phyloP scores from a whole-genome alignment of 2,113 vertebrate species.

The Oreocharis arfaki region DNA sequence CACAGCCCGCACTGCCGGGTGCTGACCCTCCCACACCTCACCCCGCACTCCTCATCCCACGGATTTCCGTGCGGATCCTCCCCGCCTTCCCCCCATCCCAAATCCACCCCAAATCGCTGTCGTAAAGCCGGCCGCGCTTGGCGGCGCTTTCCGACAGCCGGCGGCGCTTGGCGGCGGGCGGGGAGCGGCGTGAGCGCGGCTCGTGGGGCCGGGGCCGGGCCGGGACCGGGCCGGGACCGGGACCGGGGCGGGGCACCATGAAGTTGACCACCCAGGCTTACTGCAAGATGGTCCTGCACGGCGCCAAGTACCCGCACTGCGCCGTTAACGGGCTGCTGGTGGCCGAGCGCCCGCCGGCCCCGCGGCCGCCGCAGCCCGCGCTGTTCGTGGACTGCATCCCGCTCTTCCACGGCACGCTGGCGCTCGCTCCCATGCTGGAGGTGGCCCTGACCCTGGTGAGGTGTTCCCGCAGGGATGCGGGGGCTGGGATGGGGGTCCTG shows the following conservation, averaged over 20 bases:
- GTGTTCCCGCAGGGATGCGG: accelerated
- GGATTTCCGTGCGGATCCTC: not conserved
- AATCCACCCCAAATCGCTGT: not conserved
- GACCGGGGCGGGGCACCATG: constrained; percentile 24
- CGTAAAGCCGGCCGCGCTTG: no score
- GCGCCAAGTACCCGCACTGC: constrained; percentile 90
- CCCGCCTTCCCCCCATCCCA: not conserved
- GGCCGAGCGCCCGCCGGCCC: constrained; percentile 76
- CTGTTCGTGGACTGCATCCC: constrained; percentile 94
- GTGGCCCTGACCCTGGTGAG: constrained; percentile 92
- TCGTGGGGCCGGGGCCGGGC: not conserved
- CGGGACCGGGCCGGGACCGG: not conserved
- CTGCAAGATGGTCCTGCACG: constrained; percentile 93
- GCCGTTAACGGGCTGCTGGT: constrained; percentile 91
- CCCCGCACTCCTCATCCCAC: no score
- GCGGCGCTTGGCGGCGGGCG: no score
- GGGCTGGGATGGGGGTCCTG: accelerated
- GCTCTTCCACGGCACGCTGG: constrained; percentile 90
- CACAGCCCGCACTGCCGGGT: not conserved
- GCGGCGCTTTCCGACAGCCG: no score
- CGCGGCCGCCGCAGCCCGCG: not conserved
- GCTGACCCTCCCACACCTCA: no score
- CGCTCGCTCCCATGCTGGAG: constrained; percentile 92
- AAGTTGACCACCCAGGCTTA: constrained; percentile 93
- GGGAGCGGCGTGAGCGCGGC: not conserved